A percentile compares a stretch with the other conserved stretches of the same genome.
Conservation (phyloP, 2,797 vertebrate species). For the Gadopsis marmoratus region DNA sequence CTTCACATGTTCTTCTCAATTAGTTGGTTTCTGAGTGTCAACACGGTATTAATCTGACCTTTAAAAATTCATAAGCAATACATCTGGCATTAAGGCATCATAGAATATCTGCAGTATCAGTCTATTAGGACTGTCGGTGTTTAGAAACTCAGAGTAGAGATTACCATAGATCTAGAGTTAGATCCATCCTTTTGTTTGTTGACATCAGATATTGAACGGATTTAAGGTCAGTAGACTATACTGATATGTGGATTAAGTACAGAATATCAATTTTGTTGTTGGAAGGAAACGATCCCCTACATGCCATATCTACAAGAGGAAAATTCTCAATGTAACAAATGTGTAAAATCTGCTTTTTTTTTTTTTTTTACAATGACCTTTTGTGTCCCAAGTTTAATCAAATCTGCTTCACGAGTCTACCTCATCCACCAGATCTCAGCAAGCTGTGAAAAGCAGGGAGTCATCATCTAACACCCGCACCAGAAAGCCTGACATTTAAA, state of each 20-base stretch:
- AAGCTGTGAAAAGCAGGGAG: slow-evolving; percentile 73
- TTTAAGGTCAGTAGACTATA: slow-evolving; percentile 17
- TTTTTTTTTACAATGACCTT: slow-evolving; percentile 77
- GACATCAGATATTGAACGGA: slow-evolving; percentile 34
- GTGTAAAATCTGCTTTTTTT: slow-evolving; percentile 40
- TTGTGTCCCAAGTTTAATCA: slow-evolving; percentile 64
- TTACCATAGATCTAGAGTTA: slow-evolving; percentile 20
- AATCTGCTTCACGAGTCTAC: slow-evolving; percentile 53
- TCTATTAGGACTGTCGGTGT: not conserved
- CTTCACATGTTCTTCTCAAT: not conserved
- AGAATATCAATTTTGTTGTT: slow-evolving; percentile 20
- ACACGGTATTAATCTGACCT: not conserved
- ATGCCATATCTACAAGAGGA: not conserved
- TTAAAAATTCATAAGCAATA: not conserved
- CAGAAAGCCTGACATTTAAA: slow-evolving; percentile 84
- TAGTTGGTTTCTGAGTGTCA: not conserved
- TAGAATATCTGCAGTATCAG: not conserved
- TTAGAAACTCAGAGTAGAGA: not conserved
- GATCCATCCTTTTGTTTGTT: slow-evolving; percentile 27
- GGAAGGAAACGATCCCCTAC: slow-evolving; percentile 24
- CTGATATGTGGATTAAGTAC: not conserved
- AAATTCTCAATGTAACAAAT: slow-evolving; percentile 13
- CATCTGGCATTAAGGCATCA: not conserved
- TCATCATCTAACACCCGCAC: slow-evolving; percentile 69
- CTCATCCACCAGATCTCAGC: slow-evolving; percentile 64